Percentiles rank a stretch among this genome's conserved stretches.
These are phyloP conservation scores for Equus quagga DNA, from an alignment of 2,113 vertebrate genomes.

Conservation along the genomic window DNA sequence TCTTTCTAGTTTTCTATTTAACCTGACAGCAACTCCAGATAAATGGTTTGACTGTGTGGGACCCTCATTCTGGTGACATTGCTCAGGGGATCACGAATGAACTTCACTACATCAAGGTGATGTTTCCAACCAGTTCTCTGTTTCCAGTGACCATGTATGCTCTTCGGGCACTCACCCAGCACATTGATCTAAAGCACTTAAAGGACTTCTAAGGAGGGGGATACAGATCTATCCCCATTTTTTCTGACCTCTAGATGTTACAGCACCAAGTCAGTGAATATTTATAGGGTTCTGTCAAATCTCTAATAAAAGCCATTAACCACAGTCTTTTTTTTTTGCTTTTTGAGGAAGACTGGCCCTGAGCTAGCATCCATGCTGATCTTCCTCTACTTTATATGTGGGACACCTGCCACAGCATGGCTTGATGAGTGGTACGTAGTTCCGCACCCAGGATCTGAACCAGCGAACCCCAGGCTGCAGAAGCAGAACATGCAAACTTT, in stretches of 20 bases:
- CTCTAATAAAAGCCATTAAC: not conserved
- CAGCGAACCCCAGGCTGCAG: too few species aligned
- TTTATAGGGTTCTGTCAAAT: not conserved
- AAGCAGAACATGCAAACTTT: too few species aligned
- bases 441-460: too few species aligned
- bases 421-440: too few species aligned
- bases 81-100: not conserved
- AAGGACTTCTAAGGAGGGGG: not conserved
- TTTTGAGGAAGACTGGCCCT: too few species aligned
- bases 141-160: accelerated
- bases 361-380: too few species aligned
- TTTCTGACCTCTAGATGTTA: not conserved
- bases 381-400: too few species aligned
- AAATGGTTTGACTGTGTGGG: not conserved
- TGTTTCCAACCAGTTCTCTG: not conserved
- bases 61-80: not conserved
- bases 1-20: not conserved
- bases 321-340: too few species aligned
- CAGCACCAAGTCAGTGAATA: not conserved
- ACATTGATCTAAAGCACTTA: not conserved
- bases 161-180: not conserved
- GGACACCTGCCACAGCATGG: too few species aligned
- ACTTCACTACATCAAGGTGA: not conserved
- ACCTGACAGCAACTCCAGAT: not conserved
- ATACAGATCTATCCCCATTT: not conserved